Base-by-base conservation (phyloP, 2,113 vertebrate species). In the Pelusios castaneus region DNA sequence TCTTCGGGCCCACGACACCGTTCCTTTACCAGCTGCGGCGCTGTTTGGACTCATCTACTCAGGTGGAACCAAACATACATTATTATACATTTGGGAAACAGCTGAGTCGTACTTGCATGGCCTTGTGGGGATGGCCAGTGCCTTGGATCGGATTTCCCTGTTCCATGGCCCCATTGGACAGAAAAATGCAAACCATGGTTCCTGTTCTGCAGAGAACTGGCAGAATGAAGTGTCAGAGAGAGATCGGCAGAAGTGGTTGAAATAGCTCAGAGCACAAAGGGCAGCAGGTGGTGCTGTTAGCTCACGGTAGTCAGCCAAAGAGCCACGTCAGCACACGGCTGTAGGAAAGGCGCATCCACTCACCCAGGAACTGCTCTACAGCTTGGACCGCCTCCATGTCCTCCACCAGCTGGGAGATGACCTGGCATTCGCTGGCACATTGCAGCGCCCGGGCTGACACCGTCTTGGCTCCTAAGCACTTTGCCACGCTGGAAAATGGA, bases 331-430 rank as follows among this genome's bases (percentile, higher is more conserved):
- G 41, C 24, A 43, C 10, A 10, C 24, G 13, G 22, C 10, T 13
- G 22, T 8, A 13, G 22, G 24, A n/a, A 67, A 67, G 13, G 11
- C 6, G 54, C 60, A 6, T 4, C 43, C 54, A 78, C 99, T 98
- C 95, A 99, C 99, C 99, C 79, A 99, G 93, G 88, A 99, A 99
- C 88, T 10, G 97, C 89, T 99, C 98, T 13, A 99, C 67, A 0
- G 99, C 99, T 13, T 63, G 89, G 47, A 99, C 98, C 0, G 99
- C 99, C 87, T 99, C 98, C 4, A 82, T 41, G 27, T 99, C 99
- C n/a, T 98, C 98, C 97, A 99, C 98, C 63, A 99, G 97, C 89
- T 99, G 97, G 0, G 99, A 99, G 85, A 99, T 92, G 82, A 99
- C 92, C 0, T 24, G 45, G 78, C 98, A 97, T 80, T 99, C 98